These are phyloP conservation scores for Lysandra coridon DNA, from an alignment of 2,888 invertebrate species.

Conservation along the genomic window DNA sequence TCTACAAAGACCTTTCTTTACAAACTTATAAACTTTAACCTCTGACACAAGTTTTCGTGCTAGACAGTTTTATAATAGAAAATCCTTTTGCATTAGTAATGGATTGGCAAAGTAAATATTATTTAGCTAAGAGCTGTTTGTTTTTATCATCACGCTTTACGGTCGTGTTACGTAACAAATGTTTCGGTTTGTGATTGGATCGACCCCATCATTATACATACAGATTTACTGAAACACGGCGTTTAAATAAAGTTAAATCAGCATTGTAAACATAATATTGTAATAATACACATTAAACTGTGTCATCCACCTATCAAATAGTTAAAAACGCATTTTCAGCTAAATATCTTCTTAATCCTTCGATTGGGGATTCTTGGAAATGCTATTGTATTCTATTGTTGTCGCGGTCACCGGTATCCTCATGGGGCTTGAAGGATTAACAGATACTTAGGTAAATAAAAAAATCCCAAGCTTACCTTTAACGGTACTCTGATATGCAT, in stretches of 20 bases:
- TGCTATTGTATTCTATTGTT: too few relatives aligned
- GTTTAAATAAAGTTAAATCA: not conserved
- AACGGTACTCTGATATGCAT: not conserved
- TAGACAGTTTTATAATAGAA: constrained; percentile 26
- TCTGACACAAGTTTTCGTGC: not conserved
- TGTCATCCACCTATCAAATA: not conserved
- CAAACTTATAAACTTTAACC: constrained; percentile 18
- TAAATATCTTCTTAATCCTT: too few relatives aligned
- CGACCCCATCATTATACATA: too few relatives aligned
- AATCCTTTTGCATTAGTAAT: not conserved
- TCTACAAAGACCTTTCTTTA: constrained; percentile 27
- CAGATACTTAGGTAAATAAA: too few relatives aligned
- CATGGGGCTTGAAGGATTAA: too few relatives aligned
- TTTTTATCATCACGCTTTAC: not conserved
- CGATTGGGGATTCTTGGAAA: too few relatives aligned
- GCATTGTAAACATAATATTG: not conserved
- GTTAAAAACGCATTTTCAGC: too few relatives aligned
- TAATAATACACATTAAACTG: not conserved
- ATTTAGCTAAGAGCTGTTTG: not conserved
- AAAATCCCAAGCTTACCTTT: too few relatives aligned
- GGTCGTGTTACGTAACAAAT: not conserved
- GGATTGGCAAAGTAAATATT: not conserved
- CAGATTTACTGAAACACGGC: not conserved
- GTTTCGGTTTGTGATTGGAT: too few relatives aligned
- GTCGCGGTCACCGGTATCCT: too few relatives aligned